These are phyloP conservation scores for Mellilla xanthometata DNA, from an alignment of 2,888 invertebrate genomes.

Conservation along the genomic window DNA sequence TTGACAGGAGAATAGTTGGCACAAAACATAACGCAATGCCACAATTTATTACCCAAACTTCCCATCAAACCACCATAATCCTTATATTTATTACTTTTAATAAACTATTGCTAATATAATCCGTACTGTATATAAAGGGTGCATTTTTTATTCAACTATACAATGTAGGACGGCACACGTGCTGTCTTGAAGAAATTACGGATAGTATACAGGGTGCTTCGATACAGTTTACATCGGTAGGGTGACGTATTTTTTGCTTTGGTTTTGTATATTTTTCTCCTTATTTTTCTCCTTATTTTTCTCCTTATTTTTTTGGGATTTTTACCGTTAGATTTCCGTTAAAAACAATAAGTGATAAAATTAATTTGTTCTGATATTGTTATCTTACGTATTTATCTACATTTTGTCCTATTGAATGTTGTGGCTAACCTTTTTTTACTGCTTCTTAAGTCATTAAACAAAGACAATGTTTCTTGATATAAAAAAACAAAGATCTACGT, in stretches of 20 bases:
- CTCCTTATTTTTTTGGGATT: too few species aligned
- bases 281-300: too few species aligned
- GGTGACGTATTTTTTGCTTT: slow-evolving; percentile 36
- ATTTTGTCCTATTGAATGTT: too few species aligned
- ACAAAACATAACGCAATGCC: slow-evolving; percentile 16
- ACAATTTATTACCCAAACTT: slow-evolving; percentile 20
- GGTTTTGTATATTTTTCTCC: too few species aligned
- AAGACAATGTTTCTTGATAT: too few species aligned
- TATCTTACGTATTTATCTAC: too few species aligned
- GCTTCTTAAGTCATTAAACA: too few species aligned
- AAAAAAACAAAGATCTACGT: too few species aligned
- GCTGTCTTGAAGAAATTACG: slow-evolving; percentile 67
- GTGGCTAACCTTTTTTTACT: too few species aligned
- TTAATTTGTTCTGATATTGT: too few species aligned
- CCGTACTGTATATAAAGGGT: slow-evolving; percentile 31
- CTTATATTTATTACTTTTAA: slow-evolving; percentile 32
- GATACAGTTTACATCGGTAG: slow-evolving; percentile 51
- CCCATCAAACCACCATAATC: slow-evolving; percentile 28
- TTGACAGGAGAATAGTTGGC: slow-evolving; percentile 11
- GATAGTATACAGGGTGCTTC: slow-evolving; percentile 45
- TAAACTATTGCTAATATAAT: slow-evolving; percentile 30
- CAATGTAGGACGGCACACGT: slow-evolving; percentile 65
- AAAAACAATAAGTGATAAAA: too few species aligned
- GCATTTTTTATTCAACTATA: slow-evolving; percentile 51
- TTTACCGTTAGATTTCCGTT: too few species aligned